These are phyloP conservation scores for Acrocyrtus sp. DNA, from an alignment of 2,888 invertebrate species.

Conservation along the genomic window DNA sequence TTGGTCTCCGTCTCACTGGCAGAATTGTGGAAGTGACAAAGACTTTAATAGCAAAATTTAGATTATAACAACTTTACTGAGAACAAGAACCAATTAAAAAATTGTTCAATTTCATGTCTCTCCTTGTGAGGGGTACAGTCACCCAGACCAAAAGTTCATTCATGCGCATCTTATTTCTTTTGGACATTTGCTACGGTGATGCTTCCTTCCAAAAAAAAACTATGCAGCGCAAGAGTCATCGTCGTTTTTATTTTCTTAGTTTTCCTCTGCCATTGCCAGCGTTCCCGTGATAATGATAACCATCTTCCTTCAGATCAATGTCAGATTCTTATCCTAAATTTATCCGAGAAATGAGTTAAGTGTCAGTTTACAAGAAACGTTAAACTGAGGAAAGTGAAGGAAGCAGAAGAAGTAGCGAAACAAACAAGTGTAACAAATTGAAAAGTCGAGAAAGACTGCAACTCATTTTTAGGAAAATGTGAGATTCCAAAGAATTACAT, in stretches of 20 bases:
- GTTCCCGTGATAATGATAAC: neutral
- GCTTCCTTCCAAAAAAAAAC: neutral
- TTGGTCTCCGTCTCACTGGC: too few relatives aligned
- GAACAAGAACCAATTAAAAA: neutral
- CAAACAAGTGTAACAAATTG: constrained; percentile 42
- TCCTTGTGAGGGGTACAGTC: neutral
- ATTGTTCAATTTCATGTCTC: neutral
- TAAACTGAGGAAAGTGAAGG: constrained; percentile 14
- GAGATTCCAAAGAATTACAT: too few relatives aligned
- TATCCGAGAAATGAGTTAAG: constrained; percentile 34
- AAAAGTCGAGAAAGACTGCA: constrained; percentile 25
- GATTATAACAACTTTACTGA: neutral
- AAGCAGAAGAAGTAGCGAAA: constrained; percentile 19
- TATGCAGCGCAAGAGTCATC: neutral
- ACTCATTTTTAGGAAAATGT: constrained; percentile 3
- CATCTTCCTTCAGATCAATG: neutral
- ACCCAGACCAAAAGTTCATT: neutral
- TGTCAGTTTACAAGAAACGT: constrained; percentile 38
- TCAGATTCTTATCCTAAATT: neutral
- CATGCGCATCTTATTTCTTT: constrained; percentile 2
- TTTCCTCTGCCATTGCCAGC: neutral
- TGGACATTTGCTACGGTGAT: constrained; percentile 35
- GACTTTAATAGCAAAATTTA: too few relatives aligned
- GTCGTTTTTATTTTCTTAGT: neutral
- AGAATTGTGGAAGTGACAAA: too few relatives aligned